phyloP scores from a whole-genome alignment of 2,113 vertebrate genomes.

The Natator depressus region DNA sequence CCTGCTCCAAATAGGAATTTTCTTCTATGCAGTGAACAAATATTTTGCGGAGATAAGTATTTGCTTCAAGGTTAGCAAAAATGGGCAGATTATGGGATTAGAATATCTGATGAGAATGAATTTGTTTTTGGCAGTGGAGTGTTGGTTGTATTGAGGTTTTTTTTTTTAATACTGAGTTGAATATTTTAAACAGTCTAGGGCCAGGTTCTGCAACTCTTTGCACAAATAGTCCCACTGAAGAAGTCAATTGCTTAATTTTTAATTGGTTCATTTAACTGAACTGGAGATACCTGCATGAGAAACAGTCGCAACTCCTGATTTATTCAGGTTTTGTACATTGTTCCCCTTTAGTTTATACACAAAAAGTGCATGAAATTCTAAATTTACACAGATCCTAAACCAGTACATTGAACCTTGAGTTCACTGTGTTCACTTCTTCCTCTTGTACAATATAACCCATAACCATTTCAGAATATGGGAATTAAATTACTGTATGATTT shows the following conservation, averaged over 20 bases:
- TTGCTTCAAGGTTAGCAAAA: conserved; percentile 9
- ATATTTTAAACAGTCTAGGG: neutral
- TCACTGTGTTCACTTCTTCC: neutral
- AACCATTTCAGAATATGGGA: neutral
- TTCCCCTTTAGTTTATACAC: neutral
- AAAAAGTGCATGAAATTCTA: too few species aligned
- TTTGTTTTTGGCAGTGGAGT: neutral
- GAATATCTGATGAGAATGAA: neutral
- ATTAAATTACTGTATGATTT: neutral
- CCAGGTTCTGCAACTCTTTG: neutral
- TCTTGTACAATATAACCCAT: neutral
- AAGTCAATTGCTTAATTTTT: neutral
- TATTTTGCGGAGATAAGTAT: conserved; percentile 16
- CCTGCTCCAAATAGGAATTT: neutral
- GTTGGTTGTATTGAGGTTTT: neutral
- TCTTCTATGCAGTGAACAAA: neutral
- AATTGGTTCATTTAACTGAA: neutral
- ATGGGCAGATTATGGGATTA: neutral
- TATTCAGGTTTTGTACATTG: neutral
- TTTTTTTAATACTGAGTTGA: neutral
- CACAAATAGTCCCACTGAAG: neutral
- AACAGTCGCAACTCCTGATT: neutral
- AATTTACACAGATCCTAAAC: too few species aligned
- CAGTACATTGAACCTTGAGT: too few species aligned
- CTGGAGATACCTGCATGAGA: neutral